These are phyloP conservation scores for Miltochrista miniata DNA, from an alignment of 2,888 invertebrate species.

Conservation along the genomic window DNA sequence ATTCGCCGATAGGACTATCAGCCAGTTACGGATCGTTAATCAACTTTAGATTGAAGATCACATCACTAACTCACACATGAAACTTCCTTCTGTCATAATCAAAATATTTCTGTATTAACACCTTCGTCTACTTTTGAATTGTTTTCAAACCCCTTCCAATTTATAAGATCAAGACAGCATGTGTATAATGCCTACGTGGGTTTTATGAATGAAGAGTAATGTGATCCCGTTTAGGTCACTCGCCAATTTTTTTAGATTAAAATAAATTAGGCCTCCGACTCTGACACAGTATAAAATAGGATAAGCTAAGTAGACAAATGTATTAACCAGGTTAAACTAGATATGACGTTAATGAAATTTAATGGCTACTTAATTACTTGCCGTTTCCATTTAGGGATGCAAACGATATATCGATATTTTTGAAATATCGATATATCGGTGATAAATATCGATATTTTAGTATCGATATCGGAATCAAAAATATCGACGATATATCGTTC, in stretches of 20 bases:
- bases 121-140: slow-evolving; percentile 22
- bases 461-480: no score
- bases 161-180: not conserved
- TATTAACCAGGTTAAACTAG: slow-evolving; percentile 1
- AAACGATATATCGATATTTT: no score
- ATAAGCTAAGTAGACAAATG: slow-evolving; percentile 4
- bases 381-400: no score
- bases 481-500: no score
- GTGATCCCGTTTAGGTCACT: slow-evolving; percentile 25
- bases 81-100: slow-evolving; percentile 17
- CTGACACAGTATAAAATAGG: slow-evolving; percentile 16
- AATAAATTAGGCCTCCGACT: slow-evolving; percentile 25
- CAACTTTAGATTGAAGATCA: not conserved
- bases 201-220: slow-evolving; percentile 17
- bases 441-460: no score
- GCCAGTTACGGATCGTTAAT: not conserved
- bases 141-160: slow-evolving; percentile 23
- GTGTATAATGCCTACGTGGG: slow-evolving; percentile 20
- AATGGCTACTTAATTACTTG: not conserved
- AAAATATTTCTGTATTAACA: slow-evolving; percentile 40
- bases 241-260: slow-evolving; percentile 30
- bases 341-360: not conserved
- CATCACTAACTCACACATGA: not conserved
- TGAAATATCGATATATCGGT: no score
- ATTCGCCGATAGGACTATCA: no score